Conservation (phyloP, 2,113 vertebrate species). For the Diadophis punctatus region DNA sequence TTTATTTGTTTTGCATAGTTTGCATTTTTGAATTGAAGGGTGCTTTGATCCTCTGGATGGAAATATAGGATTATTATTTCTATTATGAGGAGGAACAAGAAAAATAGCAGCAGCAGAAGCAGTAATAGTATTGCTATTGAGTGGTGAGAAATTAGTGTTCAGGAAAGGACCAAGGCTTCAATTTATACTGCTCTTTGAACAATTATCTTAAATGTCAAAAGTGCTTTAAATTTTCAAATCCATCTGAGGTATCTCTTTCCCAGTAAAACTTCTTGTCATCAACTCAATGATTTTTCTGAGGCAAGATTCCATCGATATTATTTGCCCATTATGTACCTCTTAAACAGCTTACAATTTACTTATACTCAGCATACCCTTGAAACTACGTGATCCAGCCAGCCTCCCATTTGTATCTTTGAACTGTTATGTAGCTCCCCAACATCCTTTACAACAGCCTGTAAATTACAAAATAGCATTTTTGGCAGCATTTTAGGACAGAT, state of each 20-base stretch:
- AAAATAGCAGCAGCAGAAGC: not conserved
- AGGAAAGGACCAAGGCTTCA: not conserved
- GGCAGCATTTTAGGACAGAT: slow-evolving; percentile 48
- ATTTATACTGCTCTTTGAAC: not conserved
- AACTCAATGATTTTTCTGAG: not conserved
- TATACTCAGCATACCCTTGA: slow-evolving; percentile 15
- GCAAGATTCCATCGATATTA: not conserved
- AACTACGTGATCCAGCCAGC: slow-evolving; percentile 3
- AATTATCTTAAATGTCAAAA: not conserved
- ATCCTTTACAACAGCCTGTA: slow-evolving; percentile 52
- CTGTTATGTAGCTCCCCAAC: slow-evolving; percentile 42
- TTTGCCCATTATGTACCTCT: not conserved
- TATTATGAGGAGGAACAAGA: not conserved
- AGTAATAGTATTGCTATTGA: not conserved
- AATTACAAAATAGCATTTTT: slow-evolving; percentile 57
- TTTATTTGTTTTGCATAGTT: not conserved
- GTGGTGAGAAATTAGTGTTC: not conserved
- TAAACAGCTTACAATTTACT: not conserved
- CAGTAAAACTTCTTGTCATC: slow-evolving; percentile 8
- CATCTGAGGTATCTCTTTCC: not conserved
- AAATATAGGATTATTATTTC: not conserved
- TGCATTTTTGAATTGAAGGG: not conserved
- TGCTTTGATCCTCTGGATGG: not conserved
- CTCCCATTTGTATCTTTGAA: not conserved
- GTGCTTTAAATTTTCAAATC: not conserved